Evolutionary conservation across 2,797 vertebrate species (phyloP).

Genomic region (Merluccius polli): DNA sequence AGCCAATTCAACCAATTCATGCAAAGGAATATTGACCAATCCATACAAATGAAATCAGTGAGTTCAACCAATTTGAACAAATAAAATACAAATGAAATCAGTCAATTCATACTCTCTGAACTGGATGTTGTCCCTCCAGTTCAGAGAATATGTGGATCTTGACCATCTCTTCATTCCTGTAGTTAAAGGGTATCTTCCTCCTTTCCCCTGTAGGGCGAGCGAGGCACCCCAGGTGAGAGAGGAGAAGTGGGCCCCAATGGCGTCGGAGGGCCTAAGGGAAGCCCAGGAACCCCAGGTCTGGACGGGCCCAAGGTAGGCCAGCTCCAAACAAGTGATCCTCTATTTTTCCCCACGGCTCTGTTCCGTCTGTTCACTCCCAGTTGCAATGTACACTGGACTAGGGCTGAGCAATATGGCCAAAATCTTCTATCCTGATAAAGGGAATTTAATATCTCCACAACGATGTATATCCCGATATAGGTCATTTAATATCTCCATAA

Average conservation of each 20-base stretch:
- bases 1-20: not conserved
- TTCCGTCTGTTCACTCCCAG: not conserved
- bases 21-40: too few species aligned
- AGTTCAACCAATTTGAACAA: too few species aligned
- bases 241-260: constrained; percentile 86
- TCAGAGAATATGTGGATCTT: not conserved
- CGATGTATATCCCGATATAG: too few species aligned
- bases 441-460: too few species aligned
- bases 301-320: constrained; percentile 79
- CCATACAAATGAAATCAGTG: not conserved
- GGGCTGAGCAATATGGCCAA: too few species aligned
- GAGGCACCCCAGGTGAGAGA: constrained; percentile 93
- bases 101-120: not conserved
- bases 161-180: not conserved
- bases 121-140: not conserved
- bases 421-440: too few species aligned
- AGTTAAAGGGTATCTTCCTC: not conserved
- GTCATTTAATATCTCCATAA: too few species aligned
- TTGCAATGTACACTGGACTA: not conserved
- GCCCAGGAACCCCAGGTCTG: constrained; percentile 85
- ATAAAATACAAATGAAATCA: too few species aligned
- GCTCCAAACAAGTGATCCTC: not conserved
- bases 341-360: not conserved
- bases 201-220: constrained; percentile 79
- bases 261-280: constrained; percentile 86